Evolutionary conservation across 2,113 vertebrate species (phyloP).

Genomic region (Orcinus orca): DNA sequence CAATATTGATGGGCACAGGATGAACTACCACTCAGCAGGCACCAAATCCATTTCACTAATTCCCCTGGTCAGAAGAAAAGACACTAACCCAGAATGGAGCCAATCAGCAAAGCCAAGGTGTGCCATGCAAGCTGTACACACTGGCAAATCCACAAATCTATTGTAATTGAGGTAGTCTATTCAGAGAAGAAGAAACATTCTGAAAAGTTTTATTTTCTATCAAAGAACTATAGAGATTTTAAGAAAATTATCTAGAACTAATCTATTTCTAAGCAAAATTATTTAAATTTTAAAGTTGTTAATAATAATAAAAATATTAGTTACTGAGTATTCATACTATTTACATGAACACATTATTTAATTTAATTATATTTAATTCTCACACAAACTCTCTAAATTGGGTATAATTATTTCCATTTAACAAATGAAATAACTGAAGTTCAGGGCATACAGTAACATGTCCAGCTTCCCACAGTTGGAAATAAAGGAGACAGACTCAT

Average conservation of each 20-base stretch:
- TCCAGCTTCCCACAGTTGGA: not conserved
- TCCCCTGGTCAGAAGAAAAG: slow-evolving; percentile 38
- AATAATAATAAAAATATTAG: not conserved
- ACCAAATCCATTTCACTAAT: slow-evolving; percentile 61
- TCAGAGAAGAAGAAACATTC: not conserved
- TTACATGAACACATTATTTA: not conserved
- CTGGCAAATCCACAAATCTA: slow-evolving; percentile 33
- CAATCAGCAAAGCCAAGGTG: slow-evolving; percentile 51
- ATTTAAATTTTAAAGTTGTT: not conserved
- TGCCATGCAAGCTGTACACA: not conserved
- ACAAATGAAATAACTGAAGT: not conserved
- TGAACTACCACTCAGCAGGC: not conserved
- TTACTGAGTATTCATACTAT: not conserved
- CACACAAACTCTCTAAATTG: not conserved
- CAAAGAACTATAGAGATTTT: not conserved
- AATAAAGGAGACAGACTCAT: not conserved
- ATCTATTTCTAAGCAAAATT: not conserved
- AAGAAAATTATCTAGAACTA: not conserved
- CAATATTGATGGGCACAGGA: slow-evolving; percentile 39
- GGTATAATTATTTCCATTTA: not conserved
- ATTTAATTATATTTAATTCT: not conserved
- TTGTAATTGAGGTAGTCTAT: not conserved
- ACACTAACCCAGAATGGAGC: slow-evolving; percentile 57
- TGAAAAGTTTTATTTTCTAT: not conserved
- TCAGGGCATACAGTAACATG: not conserved